These are phyloP conservation scores for Oncorhynchus kisutch DNA, from an alignment of 2,113 vertebrate species.

Conservation along the genomic window DNA sequence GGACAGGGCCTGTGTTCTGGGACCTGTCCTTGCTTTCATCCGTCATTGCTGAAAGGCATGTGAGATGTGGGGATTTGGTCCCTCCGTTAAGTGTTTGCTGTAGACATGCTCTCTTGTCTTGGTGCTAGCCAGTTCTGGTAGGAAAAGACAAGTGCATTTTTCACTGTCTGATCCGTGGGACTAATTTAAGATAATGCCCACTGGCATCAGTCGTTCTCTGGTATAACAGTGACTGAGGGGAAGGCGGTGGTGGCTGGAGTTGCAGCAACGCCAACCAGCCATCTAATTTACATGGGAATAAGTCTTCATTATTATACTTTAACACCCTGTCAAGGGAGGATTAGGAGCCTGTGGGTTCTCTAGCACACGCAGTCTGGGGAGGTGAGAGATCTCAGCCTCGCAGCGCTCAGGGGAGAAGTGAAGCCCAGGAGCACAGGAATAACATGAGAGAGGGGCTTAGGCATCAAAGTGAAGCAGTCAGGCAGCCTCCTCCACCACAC, in stretches of 20 bases:
- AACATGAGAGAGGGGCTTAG: background rate
- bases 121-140: no score
- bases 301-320: background rate
- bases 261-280: background rate
- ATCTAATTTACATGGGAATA: background rate
- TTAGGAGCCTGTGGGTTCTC: background rate
- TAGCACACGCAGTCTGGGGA: background rate
- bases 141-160: no score
- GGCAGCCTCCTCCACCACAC: background rate
- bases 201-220: background rate
- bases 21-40: background rate
- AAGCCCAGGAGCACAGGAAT: background rate
- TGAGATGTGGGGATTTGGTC: background rate
- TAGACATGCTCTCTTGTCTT: background rate
- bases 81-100: no score
- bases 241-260: background rate
- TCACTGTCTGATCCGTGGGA: no score
- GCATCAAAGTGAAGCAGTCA: background rate
- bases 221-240: background rate
- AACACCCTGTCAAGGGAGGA: background rate
- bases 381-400: conserved; percentile 4
- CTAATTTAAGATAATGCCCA: background rate
- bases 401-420: background rate
- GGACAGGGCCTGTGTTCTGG: background rate
- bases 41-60: background rate